phyloP scores from a whole-genome alignment of 2,888 invertebrate species.

The Icerya purchasi region DNA sequence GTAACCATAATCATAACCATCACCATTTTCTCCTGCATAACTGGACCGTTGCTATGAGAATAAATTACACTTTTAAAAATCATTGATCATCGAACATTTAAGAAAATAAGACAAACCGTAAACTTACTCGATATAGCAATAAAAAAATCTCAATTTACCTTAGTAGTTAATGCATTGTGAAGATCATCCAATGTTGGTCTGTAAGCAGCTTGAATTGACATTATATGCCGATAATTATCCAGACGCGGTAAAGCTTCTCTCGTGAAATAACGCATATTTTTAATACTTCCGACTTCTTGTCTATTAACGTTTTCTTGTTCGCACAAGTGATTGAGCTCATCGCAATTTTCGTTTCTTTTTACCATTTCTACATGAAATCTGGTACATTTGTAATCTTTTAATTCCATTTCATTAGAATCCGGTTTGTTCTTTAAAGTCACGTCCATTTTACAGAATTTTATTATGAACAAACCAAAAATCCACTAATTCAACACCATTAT shows the following conservation, averaged over 20 bases:
- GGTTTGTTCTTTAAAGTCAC: not conserved
- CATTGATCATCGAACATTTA: no score
- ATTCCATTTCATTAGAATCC: not conserved
- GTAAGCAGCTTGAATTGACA: slow-evolving; percentile 69
- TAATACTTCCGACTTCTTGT: slow-evolving; percentile 48
- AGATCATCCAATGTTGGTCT: slow-evolving; percentile 73
- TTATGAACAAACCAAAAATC: no score
- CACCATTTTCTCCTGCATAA: not conserved
- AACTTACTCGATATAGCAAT: no score
- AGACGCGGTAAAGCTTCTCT: slow-evolving; percentile 65
- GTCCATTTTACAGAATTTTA: no score
- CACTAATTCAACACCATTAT: no score
- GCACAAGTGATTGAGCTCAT: not conserved
- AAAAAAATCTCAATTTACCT: no score
- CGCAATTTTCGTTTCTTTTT: slow-evolving; percentile 1
- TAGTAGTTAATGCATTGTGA: slow-evolving; percentile 36
- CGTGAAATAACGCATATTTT: slow-evolving; percentile 67
- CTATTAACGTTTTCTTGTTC: slow-evolving; percentile 11
- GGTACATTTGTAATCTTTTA: slow-evolving; percentile 9
- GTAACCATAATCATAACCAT: not conserved
- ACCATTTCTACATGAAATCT: slow-evolving; percentile 14
- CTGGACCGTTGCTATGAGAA: not conserved
- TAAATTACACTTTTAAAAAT: no score
- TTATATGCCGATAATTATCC: slow-evolving; percentile 73
- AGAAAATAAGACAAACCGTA: no score